Base-by-base conservation (phyloP, 2,113 vertebrate genomes). In the Uropsilus gracilis region DNA sequence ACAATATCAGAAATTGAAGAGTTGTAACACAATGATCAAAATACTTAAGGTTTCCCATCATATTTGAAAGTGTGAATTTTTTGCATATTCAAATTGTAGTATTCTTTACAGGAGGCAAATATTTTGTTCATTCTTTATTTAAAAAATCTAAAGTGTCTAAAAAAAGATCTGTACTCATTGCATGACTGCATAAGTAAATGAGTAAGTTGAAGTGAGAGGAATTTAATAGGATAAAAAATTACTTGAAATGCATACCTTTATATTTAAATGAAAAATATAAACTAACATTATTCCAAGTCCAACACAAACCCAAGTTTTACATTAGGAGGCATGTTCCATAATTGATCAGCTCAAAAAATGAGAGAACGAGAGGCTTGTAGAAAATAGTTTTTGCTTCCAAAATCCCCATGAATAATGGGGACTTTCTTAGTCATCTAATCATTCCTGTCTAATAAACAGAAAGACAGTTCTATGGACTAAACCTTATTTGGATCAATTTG, bases 371-470 rank as follows among this genome's bases (percentile, higher is more conserved):
- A 90, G 7, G 8, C 28, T 72, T 8, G 18, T 50, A 28, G 28
- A 96, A 95, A 95, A 37, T 24, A 82, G 78, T 61, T 80, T 83
- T 87, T 88, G 42, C 28, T 88, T 13, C 12, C 61, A 63, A 81
- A 55, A n/a, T 73, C 10, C 1, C 34, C 46, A n/a, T 30, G n/a
- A 50, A 20, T 39, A 64, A 37, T 2, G 8, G 22, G 37, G 44
- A 46, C 5, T 66, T 72, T 77, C 18, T 89, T 82, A 22, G 16
- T 82, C 20, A 34, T n/a, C 24, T 77, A 37, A 48, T 91, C 34
- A 44, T 50, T 66, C 9, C 12, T 76, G 18, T 28, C 10, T 63
- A 34, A 46, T 61, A 30, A 32, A 11, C 59, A 42, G 20, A 37
- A 50, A 63, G 8, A 4, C 59, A 76, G 8, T 3, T 69, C 53